Percentiles rank a stretch among this genome's conserved stretches.
These are phyloP conservation scores for Myiozetetes cayanensis DNA, from an alignment of 2,113 vertebrate species.

Conservation along the genomic window DNA sequence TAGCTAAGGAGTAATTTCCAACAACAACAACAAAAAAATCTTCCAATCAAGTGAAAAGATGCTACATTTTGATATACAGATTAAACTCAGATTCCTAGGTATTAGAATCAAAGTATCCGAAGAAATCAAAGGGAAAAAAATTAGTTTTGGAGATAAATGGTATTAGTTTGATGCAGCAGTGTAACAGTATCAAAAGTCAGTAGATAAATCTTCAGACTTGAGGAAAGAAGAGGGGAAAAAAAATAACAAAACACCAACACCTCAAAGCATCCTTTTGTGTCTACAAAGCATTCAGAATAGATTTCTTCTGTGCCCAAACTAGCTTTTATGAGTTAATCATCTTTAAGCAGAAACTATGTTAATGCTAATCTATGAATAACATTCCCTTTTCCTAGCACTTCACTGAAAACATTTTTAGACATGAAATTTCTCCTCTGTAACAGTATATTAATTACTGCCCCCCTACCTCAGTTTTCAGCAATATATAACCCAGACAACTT, in stretches of 20 bases:
- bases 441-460: slow-evolving; percentile 58
- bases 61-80: not conserved
- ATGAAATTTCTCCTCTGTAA: not conserved
- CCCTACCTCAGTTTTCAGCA: not conserved
- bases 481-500: not conserved
- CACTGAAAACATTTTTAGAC: not conserved
- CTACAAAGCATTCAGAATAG: not conserved
- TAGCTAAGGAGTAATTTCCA: not conserved
- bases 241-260: too few species aligned
- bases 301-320: not conserved
- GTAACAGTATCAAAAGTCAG: not conserved
- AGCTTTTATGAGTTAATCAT: not conserved
- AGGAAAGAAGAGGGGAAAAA: not conserved
- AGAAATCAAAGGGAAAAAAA: not conserved
- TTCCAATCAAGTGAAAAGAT: not conserved
- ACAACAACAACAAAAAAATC: too few species aligned
- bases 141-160: not conserved
- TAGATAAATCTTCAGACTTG: not conserved
- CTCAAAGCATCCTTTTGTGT: not conserved
- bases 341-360: not conserved
- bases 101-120: not conserved
- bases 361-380: not conserved
- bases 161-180: not conserved
- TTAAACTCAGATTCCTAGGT: not conserved
- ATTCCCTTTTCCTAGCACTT: not conserved